Evolutionary conservation across 2,113 vertebrate genomes (phyloP), one percentile per base, ranked within the genome.

Genomic region (Mesoclemmys tuberculata): DNA sequence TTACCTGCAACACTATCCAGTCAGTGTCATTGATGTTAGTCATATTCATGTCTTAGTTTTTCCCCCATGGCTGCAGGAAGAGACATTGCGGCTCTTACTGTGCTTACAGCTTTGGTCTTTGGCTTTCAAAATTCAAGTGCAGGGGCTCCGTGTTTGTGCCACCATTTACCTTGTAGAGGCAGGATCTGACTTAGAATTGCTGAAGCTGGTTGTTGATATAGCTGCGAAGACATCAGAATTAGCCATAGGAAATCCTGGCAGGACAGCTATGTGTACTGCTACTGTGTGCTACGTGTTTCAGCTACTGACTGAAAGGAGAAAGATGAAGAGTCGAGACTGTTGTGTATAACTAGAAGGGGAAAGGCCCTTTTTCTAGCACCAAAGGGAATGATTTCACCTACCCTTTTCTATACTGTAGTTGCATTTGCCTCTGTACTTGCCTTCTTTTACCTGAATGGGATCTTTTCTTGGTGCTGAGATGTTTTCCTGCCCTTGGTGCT

Each of bases 191-290:
- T 55, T 52, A 75, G 82, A 19, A 64, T 26, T 81, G 29, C 41
- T 51, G 74, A 48, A 84, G 41, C 41, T 93, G 80, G 48, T 75
- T 71, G 84, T 75, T 89, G 14, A 16, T 4, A 31, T 64, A 35
- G 2, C 38, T 38, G 24, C 38, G 12, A 13, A 41, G 61, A 12
- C 71, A 13, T 27, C 41, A 44, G 24, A 26, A 44, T 75, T 13
- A 14, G 1, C 13, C 44, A 4, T 46, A 14, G 74, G 38, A 44
- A 3, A 14, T 77, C 14, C 41, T 29, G 27, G 41, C 38, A 46
- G 22, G 5, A 2, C 41, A 44, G 71, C 26, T 13, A 27, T 3
- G 1, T 46, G 8, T 2, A 26, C 4, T n/a, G n/a, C n/a, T n/a
- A n/a, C n/a, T n/a, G n/a, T n/a, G n/a, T n/a, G n/a, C n/a, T n/a